Evolutionary conservation across 2,113 vertebrate species (phyloP).

Genomic region (Riparia riparia): DNA sequence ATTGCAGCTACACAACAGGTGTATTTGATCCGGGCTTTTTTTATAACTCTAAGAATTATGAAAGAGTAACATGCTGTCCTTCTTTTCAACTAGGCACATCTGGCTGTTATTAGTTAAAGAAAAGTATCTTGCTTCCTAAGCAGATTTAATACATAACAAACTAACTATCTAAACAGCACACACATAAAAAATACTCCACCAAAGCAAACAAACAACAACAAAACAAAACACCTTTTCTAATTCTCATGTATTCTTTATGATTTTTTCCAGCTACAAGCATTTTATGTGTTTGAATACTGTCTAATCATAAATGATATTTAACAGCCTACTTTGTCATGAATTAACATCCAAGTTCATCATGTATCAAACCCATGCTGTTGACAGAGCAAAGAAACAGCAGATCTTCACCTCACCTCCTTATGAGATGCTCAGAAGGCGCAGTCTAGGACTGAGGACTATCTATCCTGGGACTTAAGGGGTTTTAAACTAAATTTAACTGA

Average conservation of each 20-base stretch:
- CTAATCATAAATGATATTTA: background rate
- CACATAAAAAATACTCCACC: background rate
- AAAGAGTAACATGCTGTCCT: background rate
- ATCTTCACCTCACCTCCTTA: background rate
- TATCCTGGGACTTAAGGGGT: background rate
- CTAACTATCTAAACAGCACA: background rate
- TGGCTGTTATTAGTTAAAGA: background rate
- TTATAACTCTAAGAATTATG: background rate
- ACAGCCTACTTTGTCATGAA: background rate
- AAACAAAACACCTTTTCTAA: background rate
- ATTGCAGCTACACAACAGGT: background rate
- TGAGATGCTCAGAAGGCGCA: background rate
- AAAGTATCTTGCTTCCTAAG: background rate
- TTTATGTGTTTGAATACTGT: background rate
- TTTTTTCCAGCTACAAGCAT: background rate
- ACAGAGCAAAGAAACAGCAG: background rate
- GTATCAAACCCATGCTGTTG: background rate
- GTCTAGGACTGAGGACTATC: background rate
- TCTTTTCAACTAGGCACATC: background rate
- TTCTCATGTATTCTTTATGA: background rate
- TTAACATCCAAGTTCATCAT: background rate
- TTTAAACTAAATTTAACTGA: background rate
- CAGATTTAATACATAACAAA: background rate
- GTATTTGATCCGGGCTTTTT: background rate
- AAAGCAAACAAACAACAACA: background rate